phyloP scores from a whole-genome alignment of 2,113 vertebrate species.

The Pachypanchax playfairii region DNA sequence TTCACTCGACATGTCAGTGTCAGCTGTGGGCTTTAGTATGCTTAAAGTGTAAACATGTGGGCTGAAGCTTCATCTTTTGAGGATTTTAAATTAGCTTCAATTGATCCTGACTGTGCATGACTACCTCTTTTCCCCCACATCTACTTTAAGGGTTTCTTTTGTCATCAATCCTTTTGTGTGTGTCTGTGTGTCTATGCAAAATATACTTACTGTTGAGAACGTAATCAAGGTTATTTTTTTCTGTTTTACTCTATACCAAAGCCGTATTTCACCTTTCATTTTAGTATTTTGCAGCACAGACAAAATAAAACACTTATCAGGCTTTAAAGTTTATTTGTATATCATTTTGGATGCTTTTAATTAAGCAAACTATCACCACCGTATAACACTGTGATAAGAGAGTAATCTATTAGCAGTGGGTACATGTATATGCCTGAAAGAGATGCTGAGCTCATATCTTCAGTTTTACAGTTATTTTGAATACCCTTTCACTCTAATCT shows the following conservation, averaged over 20 bases:
- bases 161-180: not conserved
- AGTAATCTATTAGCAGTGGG: not conserved
- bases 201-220: too few relatives aligned
- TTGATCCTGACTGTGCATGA: constrained; percentile 7
- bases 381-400: not conserved
- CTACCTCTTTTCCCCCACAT: not conserved
- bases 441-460: not conserved
- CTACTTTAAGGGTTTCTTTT: not conserved
- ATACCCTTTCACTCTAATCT: not conserved
- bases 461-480: not conserved
- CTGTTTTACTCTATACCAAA: not conserved
- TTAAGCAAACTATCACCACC: not conserved
- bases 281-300: not conserved
- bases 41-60: constrained; percentile 52
- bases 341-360: not conserved
- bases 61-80: constrained; percentile 39
- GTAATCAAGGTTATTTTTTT: not conserved
- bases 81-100: constrained; percentile 22
- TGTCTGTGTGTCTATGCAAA: not conserved
- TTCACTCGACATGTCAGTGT: constrained; percentile 55
- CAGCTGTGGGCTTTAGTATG: constrained; percentile 45
- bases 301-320: not conserved
- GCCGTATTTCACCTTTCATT: not conserved
- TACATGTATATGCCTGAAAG: too few relatives aligned
- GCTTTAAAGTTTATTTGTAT: not conserved